Evolutionary conservation across 2,113 vertebrate genomes (phyloP).

Genomic region (Thryonomys swinderianus): DNA sequence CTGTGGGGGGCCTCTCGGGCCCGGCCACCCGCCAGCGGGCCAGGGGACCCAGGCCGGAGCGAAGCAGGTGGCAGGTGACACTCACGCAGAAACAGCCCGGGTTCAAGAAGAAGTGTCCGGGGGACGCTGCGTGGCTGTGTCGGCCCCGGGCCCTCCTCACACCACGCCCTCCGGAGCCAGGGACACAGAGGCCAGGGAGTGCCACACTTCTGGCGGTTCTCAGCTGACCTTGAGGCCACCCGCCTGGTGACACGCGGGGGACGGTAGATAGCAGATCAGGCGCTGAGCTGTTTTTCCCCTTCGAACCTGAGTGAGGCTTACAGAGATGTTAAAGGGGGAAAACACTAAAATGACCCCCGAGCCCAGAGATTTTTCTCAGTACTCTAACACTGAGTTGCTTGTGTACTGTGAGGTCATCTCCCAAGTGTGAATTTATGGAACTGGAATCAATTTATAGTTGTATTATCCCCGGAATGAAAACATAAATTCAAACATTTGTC

Average conservation of each 20-base stretch:
- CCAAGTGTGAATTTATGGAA: neutral
- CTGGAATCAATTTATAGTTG: neutral
- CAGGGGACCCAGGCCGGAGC: too few species aligned
- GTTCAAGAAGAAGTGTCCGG: neutral
- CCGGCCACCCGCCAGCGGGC: neutral
- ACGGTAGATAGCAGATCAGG: neutral
- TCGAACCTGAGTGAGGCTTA: neutral
- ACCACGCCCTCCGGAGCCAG: too few species aligned
- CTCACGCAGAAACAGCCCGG: accelerated
- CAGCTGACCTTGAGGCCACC: neutral
- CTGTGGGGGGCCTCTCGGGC: neutral
- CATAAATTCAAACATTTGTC: neutral
- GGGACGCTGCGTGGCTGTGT: neutral
- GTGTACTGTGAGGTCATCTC: neutral
- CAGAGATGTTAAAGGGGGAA: neutral
- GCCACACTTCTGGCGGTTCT: neutral
- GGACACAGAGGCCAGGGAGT: neutral
- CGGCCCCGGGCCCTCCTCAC: neutral
- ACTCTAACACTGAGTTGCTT: neutral
- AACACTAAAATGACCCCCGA: neutral
- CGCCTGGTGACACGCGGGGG: neutral
- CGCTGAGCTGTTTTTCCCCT: accelerated
- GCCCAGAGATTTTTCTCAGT: neutral
- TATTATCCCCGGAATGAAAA: neutral
- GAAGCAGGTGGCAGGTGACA: neutral